Evolutionary conservation across 2,888 invertebrate genomes (phyloP).

Genomic region (Polia nebulosa): DNA sequence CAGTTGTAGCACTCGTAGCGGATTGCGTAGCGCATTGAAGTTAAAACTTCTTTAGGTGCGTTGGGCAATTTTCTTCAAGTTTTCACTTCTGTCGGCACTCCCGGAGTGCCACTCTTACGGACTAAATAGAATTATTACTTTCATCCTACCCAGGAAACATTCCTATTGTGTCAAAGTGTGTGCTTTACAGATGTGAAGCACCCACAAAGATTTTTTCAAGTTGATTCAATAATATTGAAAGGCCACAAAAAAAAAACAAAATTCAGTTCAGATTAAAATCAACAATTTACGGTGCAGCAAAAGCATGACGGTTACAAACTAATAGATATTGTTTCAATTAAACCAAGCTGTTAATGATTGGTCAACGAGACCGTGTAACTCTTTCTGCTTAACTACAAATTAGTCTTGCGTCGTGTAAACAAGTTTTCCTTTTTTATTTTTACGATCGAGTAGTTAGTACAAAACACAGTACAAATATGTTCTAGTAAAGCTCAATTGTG

Average conservation of each 20-base stretch:
- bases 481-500: conserved; percentile 1
- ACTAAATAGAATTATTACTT: too few relatives aligned
- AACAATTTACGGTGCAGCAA: conserved; percentile 49
- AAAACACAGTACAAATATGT: not conserved
- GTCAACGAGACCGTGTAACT: conserved; percentile 60
- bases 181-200: too few relatives aligned
- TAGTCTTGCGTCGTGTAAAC: conserved; percentile 32
- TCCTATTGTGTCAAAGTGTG: too few relatives aligned
- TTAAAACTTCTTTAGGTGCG: too few relatives aligned
- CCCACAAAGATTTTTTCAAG: conserved; percentile 41
- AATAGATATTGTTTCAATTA: conserved; percentile 65
- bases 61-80: too few relatives aligned
- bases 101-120: too few relatives aligned
- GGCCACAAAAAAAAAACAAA: not conserved
- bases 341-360: conserved; percentile 58
- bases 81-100: too few relatives aligned
- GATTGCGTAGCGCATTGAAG: too few relatives aligned
- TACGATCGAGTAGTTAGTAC: conserved; percentile 22
- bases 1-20: too few relatives aligned
- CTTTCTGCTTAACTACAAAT: conserved; percentile 42
- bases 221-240: not conserved
- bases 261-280: conserved; percentile 44
- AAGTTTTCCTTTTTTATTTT: conserved; percentile 31
- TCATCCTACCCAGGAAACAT: too few relatives aligned
- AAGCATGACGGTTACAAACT: conserved; percentile 51